A percentile compares a stretch with the other conserved stretches of the same genome.
phyloP scores from a whole-genome alignment of 1,140 invertebrate species.

The Calephelis virginiensis region DNA sequence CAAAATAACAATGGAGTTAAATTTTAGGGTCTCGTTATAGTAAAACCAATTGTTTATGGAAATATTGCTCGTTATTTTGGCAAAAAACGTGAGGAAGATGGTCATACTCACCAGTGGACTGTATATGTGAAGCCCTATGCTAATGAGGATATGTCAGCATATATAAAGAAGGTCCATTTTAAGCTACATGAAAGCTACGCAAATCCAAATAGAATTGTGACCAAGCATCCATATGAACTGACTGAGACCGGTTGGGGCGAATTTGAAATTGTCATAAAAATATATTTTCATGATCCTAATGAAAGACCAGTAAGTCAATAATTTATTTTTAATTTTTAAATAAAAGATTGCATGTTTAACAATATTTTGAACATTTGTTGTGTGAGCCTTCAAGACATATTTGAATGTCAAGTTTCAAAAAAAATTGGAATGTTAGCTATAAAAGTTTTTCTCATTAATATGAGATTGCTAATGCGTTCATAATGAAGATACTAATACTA shows the following conservation, averaged over 20 bases:
- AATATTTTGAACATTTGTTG: too few relatives aligned
- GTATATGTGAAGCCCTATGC: conserved; percentile 97
- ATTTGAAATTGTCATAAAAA: conserved; percentile 99
- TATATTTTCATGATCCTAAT: conserved; percentile 98
- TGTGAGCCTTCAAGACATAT: too few relatives aligned
- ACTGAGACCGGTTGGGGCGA: conserved; percentile 99
- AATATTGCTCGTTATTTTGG: conserved; percentile 97
- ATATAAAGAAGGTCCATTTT: conserved; percentile 98
- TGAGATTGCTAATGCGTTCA: too few relatives aligned
- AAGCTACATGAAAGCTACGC: conserved; percentile 98
- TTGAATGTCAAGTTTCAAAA: too few relatives aligned
- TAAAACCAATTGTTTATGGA: conserved; percentile 98
- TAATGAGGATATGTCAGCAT: conserved; percentile 96
- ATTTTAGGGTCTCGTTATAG: conserved; percentile 89
- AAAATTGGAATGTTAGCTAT: too few relatives aligned
- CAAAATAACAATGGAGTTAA: too few relatives aligned
- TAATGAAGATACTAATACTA: too few relatives aligned
- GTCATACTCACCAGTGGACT: conserved; percentile 99
- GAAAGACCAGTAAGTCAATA: conserved; percentile 90
- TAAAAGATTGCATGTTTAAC: not conserved
- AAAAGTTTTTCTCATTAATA: too few relatives aligned
- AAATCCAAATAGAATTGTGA: conserved; percentile 94
- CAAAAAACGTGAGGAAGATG: conserved; percentile 98
- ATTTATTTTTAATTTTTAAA: conserved; percentile 5
- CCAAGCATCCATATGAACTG: conserved; percentile 97